Evolutionary conservation across 2,113 vertebrate species (phyloP), one percentile per base, ranked within the genome.

Genomic region (Gymnobelideus leadbeateri): DNA sequence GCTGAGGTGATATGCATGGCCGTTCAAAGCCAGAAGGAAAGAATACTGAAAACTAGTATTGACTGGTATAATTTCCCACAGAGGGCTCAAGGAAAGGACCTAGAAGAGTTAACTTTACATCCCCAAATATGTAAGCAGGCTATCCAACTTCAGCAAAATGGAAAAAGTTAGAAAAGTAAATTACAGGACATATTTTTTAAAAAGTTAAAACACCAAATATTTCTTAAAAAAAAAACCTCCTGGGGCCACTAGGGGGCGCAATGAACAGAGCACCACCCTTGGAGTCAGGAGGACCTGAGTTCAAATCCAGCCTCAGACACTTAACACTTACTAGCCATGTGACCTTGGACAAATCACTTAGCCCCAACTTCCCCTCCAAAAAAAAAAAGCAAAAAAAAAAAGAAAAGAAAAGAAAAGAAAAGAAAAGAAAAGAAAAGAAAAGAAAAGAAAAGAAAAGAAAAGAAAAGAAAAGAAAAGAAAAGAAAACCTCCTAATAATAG

Each of bases 351-450:
- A 49, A 49, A 49, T 49, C 47, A 49, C 47, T 49, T 49, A 49
- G 4, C 47, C 47, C 47, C 47, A 2, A 49, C 47, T 49, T 49
- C 47, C 47, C 47, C 47, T 49, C 47, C 47, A 2, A 49, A 49
- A 49, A 49, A 49, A 49, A 49, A 49, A 49, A 4, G 47, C 47
- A 49, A 2, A 49, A 49, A 49, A 49, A 49, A 77, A 77, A n/a
- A n/a, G 68, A 77, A 77, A 77, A 77, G 68, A 77, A 77, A 77
- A 77, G 68, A 77, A 77, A 77, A 77, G 68, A 77, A 77, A 77
- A 77, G n/a, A 49, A 49, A 49, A n/a, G 4, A 49, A 49, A 49
- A 4, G 47, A 2, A 49, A 49, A 49, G 4, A 49, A 77, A 77
- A n/a, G 19, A 49, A 49, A 49, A n/a, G 4, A 49, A 49, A 49